Percentiles rank a stretch among this genome's conserved stretches.
These are phyloP conservation scores for Dasyurus viverrinus DNA, from an alignment of 2,113 vertebrate species.

Conservation along the genomic window DNA sequence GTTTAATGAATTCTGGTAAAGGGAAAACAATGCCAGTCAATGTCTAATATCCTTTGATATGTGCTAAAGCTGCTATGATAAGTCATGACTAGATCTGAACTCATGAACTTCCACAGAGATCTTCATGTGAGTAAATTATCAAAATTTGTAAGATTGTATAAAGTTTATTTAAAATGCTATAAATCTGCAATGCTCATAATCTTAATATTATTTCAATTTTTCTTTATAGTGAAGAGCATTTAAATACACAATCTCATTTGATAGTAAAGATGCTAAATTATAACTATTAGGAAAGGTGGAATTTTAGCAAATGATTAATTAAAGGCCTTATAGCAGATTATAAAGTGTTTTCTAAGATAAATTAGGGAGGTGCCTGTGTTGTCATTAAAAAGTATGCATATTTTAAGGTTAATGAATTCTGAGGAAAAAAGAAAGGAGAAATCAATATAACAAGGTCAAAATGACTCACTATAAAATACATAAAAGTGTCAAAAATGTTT, in stretches of 20 bases:
- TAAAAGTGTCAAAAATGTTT: constrained; percentile 43
- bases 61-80: background rate
- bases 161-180: background rate
- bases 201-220: background rate
- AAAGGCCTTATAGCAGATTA: background rate
- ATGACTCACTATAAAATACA: constrained; percentile 52
- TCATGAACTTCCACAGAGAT: background rate
- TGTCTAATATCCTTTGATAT: background rate
- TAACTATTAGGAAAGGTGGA: background rate
- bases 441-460: constrained; percentile 59
- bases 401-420: constrained; percentile 57
- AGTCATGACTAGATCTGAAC: background rate
- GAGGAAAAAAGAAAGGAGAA: constrained; percentile 36
- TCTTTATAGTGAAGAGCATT: background rate
- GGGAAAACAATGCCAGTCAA: no score
- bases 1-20: no score
- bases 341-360: constrained; percentile 8
- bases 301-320: background rate
- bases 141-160: background rate
- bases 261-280: background rate
- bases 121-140: background rate
- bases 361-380: constrained; percentile 56
- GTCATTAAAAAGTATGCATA: constrained; percentile 46
- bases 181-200: background rate
- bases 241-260: background rate